Evolutionary conservation across 64 coral and sea anemone genomes (phyloP).

Genomic region (Dendronephthya gigantea): DNA sequence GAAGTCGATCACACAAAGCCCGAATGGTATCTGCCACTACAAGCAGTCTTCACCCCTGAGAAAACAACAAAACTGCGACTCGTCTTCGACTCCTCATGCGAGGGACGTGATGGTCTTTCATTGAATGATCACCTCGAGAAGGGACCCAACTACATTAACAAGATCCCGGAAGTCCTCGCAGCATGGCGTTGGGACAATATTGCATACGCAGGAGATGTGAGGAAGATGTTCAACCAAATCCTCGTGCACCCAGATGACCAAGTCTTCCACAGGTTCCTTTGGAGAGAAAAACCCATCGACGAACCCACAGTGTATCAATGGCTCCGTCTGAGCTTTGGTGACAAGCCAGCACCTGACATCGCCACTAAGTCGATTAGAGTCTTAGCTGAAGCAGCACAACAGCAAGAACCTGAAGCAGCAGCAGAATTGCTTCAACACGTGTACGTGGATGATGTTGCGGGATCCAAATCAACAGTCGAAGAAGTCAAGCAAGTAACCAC

Average conservation of each 20-base stretch:
- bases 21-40: not conserved
- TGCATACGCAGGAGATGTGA: not conserved
- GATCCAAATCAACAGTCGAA: not conserved
- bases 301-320: not conserved
- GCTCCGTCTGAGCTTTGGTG: not conserved
- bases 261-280: not conserved
- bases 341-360: not conserved
- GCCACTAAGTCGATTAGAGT: not conserved
- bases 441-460: not conserved
- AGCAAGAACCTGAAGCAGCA: not conserved
- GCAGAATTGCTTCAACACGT: not conserved
- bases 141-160: not conserved
- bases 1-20: not conserved
- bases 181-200: not conserved
- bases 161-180: not conserved
- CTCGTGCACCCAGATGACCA: not conserved
- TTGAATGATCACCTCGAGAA: not conserved
- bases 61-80: not conserved
- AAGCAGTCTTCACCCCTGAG: not conserved
- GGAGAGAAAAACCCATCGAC: not conserved
- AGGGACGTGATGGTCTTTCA: not conserved
- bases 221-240: constrained; percentile 13
- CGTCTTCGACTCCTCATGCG: not conserved
- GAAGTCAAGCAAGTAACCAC: not conserved
- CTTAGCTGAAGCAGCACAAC: not conserved